Evolutionary conservation across 2,113 vertebrate species (phyloP).

Genomic region (Salvelinus sp.): DNA sequence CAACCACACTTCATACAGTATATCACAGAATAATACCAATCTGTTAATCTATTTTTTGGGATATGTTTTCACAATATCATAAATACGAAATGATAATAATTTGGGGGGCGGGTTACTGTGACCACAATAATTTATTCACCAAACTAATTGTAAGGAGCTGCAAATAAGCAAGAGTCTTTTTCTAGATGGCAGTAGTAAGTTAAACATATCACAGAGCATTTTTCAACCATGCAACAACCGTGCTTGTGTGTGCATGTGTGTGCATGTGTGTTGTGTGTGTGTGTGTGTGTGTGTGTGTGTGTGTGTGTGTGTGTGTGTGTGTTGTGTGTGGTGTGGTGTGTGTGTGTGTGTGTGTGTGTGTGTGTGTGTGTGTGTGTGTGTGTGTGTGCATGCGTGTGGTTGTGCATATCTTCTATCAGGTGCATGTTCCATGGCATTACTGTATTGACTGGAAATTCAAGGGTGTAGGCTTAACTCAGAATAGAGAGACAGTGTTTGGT

Average conservation of each 20-base stretch:
- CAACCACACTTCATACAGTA: background rate
- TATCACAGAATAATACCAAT: background rate
- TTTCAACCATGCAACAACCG: background rate
- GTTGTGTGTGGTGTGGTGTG: slow-evolving; percentile 6
- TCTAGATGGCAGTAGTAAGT: slow-evolving; percentile 84
- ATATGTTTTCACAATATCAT: too few relatives aligned
- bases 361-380: too few relatives aligned
- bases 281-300: too few relatives aligned
- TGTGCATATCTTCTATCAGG: too few relatives aligned
- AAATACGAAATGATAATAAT: too few relatives aligned
- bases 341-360: background rate
- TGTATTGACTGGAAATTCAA: background rate
- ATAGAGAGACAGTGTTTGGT: slow-evolving; percentile 45
- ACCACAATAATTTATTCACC: too few relatives aligned
- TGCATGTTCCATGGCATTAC: too few relatives aligned
- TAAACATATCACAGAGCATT: slow-evolving; percentile 41
- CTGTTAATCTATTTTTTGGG: background rate
- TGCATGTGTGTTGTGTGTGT: background rate
- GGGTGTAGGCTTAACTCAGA: slow-evolving; percentile 25
- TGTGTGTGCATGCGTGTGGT: too few relatives aligned
- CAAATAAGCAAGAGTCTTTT: slow-evolving; percentile 43
- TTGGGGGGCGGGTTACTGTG: too few relatives aligned
- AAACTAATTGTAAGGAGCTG: slow-evolving; percentile 1
- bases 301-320: background rate
- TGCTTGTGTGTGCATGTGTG: slow-evolving; percentile 6